phyloP scores from a whole-genome alignment of 2,888 invertebrate genomes.

The Tholera decimalis region DNA sequence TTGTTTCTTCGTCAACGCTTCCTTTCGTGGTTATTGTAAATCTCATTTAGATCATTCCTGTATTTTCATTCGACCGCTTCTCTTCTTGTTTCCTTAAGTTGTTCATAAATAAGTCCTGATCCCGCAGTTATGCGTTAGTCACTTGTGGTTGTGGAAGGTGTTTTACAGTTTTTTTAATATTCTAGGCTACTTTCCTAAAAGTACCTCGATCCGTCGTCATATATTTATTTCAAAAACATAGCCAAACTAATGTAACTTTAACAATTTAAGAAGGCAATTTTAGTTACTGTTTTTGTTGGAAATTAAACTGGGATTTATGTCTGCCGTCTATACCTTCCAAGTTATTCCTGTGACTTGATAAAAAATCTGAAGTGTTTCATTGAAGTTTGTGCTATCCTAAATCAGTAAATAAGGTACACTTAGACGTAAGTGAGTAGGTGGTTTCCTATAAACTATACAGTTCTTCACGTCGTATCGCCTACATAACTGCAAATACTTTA shows the following conservation, averaged over 20 bases:
- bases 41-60: slow-evolving; percentile 5
- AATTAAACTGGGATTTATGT: slow-evolving; percentile 5
- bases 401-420: background rate
- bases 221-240: background rate
- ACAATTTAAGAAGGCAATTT: background rate
- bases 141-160: slow-evolving; percentile 3
- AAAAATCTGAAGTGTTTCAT: background rate
- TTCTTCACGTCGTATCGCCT: slow-evolving; percentile 1
- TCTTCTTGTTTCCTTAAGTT: slow-evolving; percentile 1
- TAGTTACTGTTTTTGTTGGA: background rate
- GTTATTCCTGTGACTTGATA: slow-evolving; percentile 10
- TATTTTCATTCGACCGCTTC: background rate
- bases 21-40: slow-evolving; percentile 11
- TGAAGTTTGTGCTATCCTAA: background rate
- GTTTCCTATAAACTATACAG: background rate
- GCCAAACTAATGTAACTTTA: background rate
- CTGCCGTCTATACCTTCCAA: slow-evolving; percentile 11
- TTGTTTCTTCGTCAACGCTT: slow-evolving; percentile 2
- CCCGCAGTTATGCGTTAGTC: slow-evolving; percentile 6
- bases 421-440: background rate
- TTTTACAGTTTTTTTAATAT: background rate
- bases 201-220: background rate
- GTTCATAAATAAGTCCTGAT: too few relatives aligned
- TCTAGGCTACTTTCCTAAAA: background rate
- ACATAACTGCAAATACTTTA: background rate